Evolutionary conservation across 2,888 invertebrate genomes (phyloP).

Genomic region (Tinea trinotella): DNA sequence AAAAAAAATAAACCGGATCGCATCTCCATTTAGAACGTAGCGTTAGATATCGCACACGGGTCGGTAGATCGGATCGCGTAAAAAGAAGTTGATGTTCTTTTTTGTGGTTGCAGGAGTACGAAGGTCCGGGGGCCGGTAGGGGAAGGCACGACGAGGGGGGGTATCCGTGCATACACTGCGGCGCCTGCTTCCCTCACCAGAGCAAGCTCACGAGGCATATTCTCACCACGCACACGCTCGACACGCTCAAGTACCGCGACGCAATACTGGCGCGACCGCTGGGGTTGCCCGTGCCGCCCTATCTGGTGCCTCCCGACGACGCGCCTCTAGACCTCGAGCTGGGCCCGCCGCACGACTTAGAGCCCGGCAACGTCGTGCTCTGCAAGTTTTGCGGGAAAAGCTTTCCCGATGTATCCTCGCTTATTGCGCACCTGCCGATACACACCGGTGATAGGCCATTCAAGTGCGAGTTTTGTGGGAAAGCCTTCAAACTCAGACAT

Average conservation of each 20-base stretch:
- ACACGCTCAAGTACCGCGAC: slow-evolving; percentile 89
- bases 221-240: slow-evolving; percentile 89
- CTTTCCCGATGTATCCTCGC: slow-evolving; percentile 90
- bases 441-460: slow-evolving; percentile 93
- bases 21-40: slow-evolving; percentile 71
- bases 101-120: slow-evolving; percentile 92
- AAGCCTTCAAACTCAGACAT: slow-evolving; percentile 92
- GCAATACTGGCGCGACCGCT: slow-evolving; percentile 63
- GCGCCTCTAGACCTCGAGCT: slow-evolving; percentile 72
- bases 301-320: slow-evolving; percentile 71
- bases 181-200: slow-evolving; percentile 89
- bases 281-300: slow-evolving; percentile 53
- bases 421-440: slow-evolving; percentile 89
- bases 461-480: slow-evolving; percentile 95
- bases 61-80: slow-evolving; percentile 46
- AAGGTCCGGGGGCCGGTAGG: slow-evolving; percentile 77
- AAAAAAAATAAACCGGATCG: slow-evolving; percentile 49
- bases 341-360: slow-evolving; percentile 66
- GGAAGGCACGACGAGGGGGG: slow-evolving; percentile 64
- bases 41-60: slow-evolving; percentile 66
- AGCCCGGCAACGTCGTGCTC: slow-evolving; percentile 84
- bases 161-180: slow-evolving; percentile 92
- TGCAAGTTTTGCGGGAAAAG: slow-evolving; percentile 95
- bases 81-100: slow-evolving; percentile 93
- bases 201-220: slow-evolving; percentile 92